Conservation (phyloP, 2,113 vertebrate species). For the Grammomys dolichurus region DNA sequence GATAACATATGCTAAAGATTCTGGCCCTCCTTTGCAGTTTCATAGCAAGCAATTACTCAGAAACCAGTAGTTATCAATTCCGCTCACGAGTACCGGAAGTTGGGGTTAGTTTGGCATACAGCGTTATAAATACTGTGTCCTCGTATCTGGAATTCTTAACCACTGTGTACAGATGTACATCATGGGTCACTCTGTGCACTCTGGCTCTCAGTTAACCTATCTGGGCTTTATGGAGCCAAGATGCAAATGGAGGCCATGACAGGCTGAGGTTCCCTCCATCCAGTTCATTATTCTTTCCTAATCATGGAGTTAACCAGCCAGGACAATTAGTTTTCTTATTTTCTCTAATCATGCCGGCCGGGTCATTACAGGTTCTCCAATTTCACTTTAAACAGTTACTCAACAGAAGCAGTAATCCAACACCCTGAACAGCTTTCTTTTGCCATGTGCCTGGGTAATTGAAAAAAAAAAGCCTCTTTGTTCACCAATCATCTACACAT, state of each 20-base stretch:
- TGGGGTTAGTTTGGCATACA: background rate
- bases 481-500: slow-evolving; percentile 10
- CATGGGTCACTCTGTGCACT: background rate
- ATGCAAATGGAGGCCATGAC: slow-evolving; percentile 25
- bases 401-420: slow-evolving; percentile 63
- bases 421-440: background rate
- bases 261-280: background rate
- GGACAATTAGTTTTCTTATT: background rate
- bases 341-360: slow-evolving; percentile 54
- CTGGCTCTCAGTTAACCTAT: slow-evolving; percentile 50
- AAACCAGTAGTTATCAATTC: slow-evolving; percentile 70
- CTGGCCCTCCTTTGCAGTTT: slow-evolving; percentile 66
- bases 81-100: background rate
- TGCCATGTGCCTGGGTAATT: slow-evolving; percentile 15
- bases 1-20: slow-evolving; percentile 56
- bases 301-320: slow-evolving; percentile 36
- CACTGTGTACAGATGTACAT: slow-evolving; percentile 49
- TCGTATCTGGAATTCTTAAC: slow-evolving; percentile 53
- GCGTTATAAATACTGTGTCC: slow-evolving; percentile 35
- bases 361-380: slow-evolving; percentile 58
- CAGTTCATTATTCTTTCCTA: slow-evolving; percentile 1
- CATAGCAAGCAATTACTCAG: slow-evolving; percentile 55
- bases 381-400: slow-evolving; percentile 60
- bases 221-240: slow-evolving; percentile 25
- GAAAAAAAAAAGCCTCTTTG: slow-evolving; percentile 49